phyloP scores from a whole-genome alignment of 35 echinoderm and acorn worm species.

The Patiria miniata region DNA sequence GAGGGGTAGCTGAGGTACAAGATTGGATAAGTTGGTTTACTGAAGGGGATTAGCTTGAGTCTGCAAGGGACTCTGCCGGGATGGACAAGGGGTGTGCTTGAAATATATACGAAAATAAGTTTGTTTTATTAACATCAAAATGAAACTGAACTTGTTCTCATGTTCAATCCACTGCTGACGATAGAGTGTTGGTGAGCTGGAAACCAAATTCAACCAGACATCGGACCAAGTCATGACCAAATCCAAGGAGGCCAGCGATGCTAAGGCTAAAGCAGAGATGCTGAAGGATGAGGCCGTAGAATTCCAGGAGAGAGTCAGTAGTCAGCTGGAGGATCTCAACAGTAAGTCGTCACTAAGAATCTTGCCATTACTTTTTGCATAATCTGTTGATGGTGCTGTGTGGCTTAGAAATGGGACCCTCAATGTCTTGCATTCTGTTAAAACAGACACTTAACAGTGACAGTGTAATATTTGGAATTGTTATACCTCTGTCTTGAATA shows the following conservation, averaged over 20 bases:
- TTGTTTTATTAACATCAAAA: neutral
- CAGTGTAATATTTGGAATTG: no score
- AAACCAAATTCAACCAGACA: conserved; percentile 54
- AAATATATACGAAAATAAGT: neutral
- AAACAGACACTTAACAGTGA: neutral
- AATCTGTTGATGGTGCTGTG: neutral
- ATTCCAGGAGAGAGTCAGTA: conserved; percentile 62
- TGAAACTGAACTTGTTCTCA: neutral
- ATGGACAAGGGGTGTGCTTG: neutral
- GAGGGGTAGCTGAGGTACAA: no score
- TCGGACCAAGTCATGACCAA: conserved; percentile 33
- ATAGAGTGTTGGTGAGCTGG: neutral
- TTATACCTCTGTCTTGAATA: no score
- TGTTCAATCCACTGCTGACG: neutral
- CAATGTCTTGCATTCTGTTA: neutral
- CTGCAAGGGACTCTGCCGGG: neutral
- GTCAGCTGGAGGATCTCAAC: conserved; percentile 62
- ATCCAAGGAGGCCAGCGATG: conserved; percentile 40
- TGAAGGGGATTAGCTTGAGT: neutral
- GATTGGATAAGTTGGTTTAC: no score
- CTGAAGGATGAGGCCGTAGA: conserved; percentile 56
- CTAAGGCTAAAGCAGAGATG: conserved; percentile 41
- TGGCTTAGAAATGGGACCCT: neutral
- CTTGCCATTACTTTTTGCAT: no score
- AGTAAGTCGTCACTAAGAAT: conserved; percentile 31